Conservation (phyloP, 1,140 invertebrate species). For the Sweltsa coloradensis region DNA sequence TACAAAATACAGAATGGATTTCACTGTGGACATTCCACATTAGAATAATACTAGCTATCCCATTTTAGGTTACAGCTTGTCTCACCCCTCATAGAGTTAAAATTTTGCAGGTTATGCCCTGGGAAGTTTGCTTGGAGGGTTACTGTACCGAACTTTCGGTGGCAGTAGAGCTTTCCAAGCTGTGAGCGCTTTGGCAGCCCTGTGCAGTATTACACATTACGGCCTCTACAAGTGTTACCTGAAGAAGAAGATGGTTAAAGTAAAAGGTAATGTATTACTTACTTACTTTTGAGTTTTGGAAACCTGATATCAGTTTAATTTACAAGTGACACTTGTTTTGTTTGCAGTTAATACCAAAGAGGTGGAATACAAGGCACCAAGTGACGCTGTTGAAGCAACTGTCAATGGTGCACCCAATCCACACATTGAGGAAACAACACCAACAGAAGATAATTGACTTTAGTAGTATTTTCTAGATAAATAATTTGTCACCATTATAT, state of each 20-base stretch:
- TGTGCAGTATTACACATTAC: constrained; percentile 38
- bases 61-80: no score
- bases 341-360: neutral
- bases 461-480: no score
- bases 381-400: neutral
- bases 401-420: neutral
- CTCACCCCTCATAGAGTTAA: no score
- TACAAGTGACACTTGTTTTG: neutral
- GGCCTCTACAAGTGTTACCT: constrained; percentile 29
- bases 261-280: neutral
- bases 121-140: constrained; percentile 45
- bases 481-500: no score
- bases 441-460: no score
- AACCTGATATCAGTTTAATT: neutral
- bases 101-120: constrained; percentile 42
- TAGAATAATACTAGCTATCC: no score
- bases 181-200: constrained; percentile 34
- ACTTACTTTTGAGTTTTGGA: neutral
- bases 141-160: constrained; percentile 41
- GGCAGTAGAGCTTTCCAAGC: constrained; percentile 38
- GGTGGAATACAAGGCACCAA: neutral
- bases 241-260: neutral
- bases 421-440: no score
- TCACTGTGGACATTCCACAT: no score
- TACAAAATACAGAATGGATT: no score